Evolutionary conservation across 2,113 vertebrate species (phyloP).

Genomic region (Eulacestoma nigropectus): DNA sequence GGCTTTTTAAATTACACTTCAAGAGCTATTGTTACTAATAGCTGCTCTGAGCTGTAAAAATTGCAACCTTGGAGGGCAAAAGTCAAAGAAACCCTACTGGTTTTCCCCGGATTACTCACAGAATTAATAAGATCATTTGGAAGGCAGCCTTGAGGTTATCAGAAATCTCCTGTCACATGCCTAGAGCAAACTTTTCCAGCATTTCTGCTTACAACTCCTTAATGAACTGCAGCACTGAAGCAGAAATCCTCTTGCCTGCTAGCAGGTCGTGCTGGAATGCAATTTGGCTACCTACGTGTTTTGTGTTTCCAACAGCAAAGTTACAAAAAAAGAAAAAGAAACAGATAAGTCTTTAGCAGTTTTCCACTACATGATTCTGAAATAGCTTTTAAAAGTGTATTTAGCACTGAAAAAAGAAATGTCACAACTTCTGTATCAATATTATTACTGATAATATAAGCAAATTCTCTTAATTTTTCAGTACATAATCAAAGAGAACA

Average conservation of each 20-base stretch:
- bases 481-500: neutral
- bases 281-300: neutral
- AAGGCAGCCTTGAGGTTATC: slow-evolving; percentile 64
- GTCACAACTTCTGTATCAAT: neutral
- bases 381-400: neutral
- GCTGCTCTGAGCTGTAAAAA: slow-evolving; percentile 52
- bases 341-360: neutral
- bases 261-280: neutral
- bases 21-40: slow-evolving; percentile 49
- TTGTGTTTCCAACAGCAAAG: neutral
- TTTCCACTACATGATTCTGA: neutral
- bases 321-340: neutral
- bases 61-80: slow-evolving; percentile 36
- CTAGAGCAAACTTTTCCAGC: slow-evolving; percentile 17
- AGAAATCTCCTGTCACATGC: slow-evolving; percentile 50
- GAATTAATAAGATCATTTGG: slow-evolving; percentile 64
- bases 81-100: slow-evolving; percentile 54
- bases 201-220: slow-evolving; percentile 48
- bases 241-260: slow-evolving; percentile 32
- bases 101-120: slow-evolving; percentile 24
- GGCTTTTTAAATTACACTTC: slow-evolving; percentile 56
- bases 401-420: neutral
- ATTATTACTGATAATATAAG: neutral
- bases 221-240: slow-evolving; percentile 53
- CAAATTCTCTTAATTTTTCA: neutral